A percentile compares a stretch with the other conserved stretches of the same genome.
phyloP scores from a whole-genome alignment of 2,113 vertebrate species.

The Leucoraja erinaceus region DNA sequence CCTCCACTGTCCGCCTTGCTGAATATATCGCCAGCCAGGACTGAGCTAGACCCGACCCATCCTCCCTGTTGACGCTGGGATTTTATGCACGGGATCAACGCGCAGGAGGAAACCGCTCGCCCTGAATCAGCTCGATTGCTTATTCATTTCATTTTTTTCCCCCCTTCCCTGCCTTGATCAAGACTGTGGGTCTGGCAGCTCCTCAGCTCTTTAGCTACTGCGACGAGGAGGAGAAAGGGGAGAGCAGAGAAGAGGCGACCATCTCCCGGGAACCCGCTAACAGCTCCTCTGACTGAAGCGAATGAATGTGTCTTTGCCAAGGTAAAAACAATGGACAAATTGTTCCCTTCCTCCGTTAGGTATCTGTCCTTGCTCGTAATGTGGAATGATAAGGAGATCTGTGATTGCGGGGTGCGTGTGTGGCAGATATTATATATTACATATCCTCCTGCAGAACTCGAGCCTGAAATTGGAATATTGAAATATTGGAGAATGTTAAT shows the following conservation, averaged over 20 bases:
- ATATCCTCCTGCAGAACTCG: neutral
- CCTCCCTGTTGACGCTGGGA: neutral
- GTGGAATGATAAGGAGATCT: too few species aligned
- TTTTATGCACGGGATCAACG: neutral
- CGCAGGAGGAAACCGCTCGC: too few species aligned
- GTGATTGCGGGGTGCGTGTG: neutral
- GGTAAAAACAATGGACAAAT: constrained; percentile 2
- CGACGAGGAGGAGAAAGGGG: neutral
- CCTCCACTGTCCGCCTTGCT: neutral
- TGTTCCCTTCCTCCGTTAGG: neutral
- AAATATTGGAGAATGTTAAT: neutral
- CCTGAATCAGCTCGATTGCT: neutral
- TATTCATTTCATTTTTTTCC: neutral
- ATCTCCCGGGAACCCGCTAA: neutral
- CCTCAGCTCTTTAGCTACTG: too few species aligned
- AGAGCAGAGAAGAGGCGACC: neutral
- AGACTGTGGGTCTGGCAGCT: neutral
- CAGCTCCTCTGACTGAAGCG: neutral
- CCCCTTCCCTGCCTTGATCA: neutral
- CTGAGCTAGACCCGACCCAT: neutral
- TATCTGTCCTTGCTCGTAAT: neutral
- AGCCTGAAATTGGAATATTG: neutral
- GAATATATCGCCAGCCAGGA: neutral
- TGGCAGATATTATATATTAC: neutral
- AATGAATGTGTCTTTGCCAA: constrained; percentile 6